phyloP scores from a whole-genome alignment of 2,888 invertebrate genomes.

The Dorcus hopei region DNA sequence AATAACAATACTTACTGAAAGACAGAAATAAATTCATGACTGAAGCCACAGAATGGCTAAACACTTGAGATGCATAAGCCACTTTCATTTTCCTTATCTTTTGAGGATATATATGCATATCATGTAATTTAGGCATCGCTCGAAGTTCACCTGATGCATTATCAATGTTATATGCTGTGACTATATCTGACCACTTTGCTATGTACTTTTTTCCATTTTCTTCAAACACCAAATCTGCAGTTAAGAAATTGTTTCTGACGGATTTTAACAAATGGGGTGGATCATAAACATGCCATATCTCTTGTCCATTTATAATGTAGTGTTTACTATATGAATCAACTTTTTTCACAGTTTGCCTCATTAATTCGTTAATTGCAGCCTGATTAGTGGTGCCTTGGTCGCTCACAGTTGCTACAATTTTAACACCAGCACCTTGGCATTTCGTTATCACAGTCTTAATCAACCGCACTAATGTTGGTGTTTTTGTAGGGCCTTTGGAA shows the following conservation, averaged over 20 bases:
- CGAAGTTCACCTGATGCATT: background rate
- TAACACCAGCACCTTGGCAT: background rate
- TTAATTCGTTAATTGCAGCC: background rate
- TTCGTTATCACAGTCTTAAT: background rate
- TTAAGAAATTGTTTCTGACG: background rate
- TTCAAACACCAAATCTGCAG: background rate
- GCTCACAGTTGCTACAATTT: background rate
- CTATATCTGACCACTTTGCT: background rate
- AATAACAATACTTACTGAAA: background rate
- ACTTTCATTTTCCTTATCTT: background rate
- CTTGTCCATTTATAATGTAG: background rate
- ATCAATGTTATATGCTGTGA: background rate
- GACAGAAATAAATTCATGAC: background rate
- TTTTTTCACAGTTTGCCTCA: background rate
- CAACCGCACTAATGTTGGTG: conserved; percentile 1
- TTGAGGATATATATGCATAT: background rate
- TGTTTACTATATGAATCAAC: background rate
- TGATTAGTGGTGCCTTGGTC: background rate
- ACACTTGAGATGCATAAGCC: background rate
- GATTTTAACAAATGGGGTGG: background rate
- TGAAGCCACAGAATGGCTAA: background rate
- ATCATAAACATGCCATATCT: background rate
- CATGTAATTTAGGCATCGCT: background rate
- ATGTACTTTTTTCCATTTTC: background rate
- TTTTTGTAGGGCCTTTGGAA: conserved; percentile 3